Base-by-base conservation (phyloP, 2,888 invertebrate species). In the Cenopis cana region DNA sequence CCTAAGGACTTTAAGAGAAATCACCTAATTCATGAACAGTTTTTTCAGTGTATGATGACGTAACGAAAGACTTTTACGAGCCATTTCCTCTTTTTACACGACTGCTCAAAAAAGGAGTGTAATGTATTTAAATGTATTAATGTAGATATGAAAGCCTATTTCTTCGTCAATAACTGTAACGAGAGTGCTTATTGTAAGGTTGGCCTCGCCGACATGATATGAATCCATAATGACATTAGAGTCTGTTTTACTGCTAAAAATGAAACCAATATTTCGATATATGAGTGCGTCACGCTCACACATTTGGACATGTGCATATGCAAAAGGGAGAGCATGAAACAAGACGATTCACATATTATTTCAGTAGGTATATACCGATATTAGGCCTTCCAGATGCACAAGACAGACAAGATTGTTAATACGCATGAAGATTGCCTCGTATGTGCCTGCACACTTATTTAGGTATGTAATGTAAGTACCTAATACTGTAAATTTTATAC, bases 221-320 rank as follows among this genome's bases (percentile, higher is more conserved):
- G 61, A 68, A 61, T 49, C 61, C 55, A 68, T 68, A 68, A 55
- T 17, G 49, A 20, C 41, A 41, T n/a, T 29, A n/a, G 61, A 10
- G 17, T 52, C 33, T 14, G 4, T 14, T 14, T 41, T 41, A 0
- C 41, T 14, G 14, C 41, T 14, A 14, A 41, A 12, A 41, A 41
- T 41, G 12, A 12, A 12, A 14, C 41, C 41, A 41, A 41, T 41
- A 41, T 14, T 6, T 41, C 14, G 12, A 5, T 1, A 14, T 41
- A 14, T 41, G 14, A 14, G 14, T 1, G 41, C 14, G 14, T 41
- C 14, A 6, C 41, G 5, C 41, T 14, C 14, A 41, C 41, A 41
- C 41, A n/a, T n/a, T n/a, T n/a, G n/a, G n/a, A n/a, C n/a, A n/a
- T n/a, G n/a, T 41, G 4, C 41, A 6, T 41, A 41, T 5, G 14